These are phyloP conservation scores for Congeria kusceri DNA, from an alignment of 2,888 invertebrate species.

Conservation along the genomic window DNA sequence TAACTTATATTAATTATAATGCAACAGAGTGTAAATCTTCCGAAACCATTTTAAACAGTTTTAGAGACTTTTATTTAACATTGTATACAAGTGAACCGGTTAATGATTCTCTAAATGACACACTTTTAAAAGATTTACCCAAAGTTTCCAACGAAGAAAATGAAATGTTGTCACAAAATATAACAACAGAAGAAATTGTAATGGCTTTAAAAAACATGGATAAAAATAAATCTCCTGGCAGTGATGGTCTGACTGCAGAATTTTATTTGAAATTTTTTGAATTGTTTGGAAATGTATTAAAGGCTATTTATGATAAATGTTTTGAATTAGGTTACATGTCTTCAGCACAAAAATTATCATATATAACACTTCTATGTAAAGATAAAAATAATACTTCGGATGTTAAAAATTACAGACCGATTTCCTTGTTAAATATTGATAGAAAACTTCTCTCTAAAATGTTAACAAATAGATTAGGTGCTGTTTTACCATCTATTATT, in stretches of 20 bases:
- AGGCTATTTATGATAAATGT: constrained; percentile 9
- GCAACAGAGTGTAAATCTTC: background rate
- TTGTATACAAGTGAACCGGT: background rate
- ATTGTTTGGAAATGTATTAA: constrained; percentile 32
- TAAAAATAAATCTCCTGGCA: constrained; percentile 27
- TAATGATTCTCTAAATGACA: background rate
- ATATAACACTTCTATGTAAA: too few species aligned
- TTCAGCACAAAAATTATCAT: too few species aligned
- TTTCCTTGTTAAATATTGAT: too few species aligned
- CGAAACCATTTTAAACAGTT: background rate
- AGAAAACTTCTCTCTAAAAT: constrained; percentile 65
- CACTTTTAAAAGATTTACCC: background rate
- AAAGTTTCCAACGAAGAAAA: too few species aligned
- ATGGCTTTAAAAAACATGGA: constrained; percentile 9
- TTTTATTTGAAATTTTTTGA: constrained; percentile 40
- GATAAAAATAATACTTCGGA: too few species aligned
- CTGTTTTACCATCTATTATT: constrained; percentile 48
- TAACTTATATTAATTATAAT: too few species aligned
- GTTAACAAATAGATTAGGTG: constrained; percentile 48
- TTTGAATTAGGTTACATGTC: too few species aligned
- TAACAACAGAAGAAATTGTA: too few species aligned
- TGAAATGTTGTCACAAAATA: too few species aligned
- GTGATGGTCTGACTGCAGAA: constrained; percentile 30
- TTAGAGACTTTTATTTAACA: background rate
- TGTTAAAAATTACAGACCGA: too few species aligned